Evolutionary conservation across 2,113 vertebrate genomes (phyloP).

Genomic region (Dromas ardeola): DNA sequence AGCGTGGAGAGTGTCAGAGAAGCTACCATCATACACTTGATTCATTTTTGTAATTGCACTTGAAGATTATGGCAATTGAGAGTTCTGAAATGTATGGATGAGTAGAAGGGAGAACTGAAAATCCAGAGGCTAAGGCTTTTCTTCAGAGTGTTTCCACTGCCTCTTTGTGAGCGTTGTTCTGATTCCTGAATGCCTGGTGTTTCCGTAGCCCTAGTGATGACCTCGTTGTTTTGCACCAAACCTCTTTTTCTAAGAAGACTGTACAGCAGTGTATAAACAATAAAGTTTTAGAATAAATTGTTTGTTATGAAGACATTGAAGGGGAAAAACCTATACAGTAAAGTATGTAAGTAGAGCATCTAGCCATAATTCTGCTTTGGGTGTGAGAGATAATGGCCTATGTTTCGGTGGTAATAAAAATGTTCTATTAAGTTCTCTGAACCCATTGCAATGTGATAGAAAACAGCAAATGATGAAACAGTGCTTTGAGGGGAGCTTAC

Average conservation of each 20-base stretch:
- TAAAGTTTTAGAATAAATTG: conserved; percentile 12
- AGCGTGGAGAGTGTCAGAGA: not conserved
- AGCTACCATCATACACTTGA: not conserved
- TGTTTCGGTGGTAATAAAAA: conserved; percentile 36
- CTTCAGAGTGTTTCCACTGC: not conserved
- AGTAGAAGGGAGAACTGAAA: not conserved
- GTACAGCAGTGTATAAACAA: not conserved
- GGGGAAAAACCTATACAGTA: not conserved
- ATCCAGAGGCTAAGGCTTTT: not conserved
- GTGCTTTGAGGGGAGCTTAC: conserved; percentile 65
- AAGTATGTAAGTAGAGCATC: not conserved
- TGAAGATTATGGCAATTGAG: not conserved
- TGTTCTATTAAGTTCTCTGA: conserved; percentile 53
- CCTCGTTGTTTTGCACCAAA: not conserved
- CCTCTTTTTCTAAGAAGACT: not conserved
- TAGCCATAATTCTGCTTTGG: conserved; percentile 36
- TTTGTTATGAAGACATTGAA: conserved; percentile 7
- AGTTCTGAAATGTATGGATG: not conserved
- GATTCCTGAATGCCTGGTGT: not conserved
- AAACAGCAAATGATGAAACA: conserved; percentile 38
- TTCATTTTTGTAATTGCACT: not conserved
- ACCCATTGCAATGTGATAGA: conserved; percentile 7
- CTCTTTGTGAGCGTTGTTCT: not conserved
- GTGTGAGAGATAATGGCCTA: conserved; percentile 12
- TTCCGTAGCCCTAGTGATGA: not conserved